Evolutionary conservation across 2,888 invertebrate species (phyloP).

Genomic region (Eulithis testata): DNA sequence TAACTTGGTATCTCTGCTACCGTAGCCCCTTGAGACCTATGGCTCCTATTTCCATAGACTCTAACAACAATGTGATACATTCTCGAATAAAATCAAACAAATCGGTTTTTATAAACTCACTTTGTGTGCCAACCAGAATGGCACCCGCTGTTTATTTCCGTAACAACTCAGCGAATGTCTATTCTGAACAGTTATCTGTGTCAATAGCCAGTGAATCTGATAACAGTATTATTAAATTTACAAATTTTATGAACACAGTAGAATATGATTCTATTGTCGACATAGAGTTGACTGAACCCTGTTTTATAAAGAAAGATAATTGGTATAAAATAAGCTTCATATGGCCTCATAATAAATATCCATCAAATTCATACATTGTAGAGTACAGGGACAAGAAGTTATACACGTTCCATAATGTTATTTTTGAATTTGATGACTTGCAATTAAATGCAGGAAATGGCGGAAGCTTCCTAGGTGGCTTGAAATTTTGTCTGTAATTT

Average conservation of each 20-base stretch:
- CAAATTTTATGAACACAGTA: constrained; percentile 68
- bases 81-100: constrained; percentile 72
- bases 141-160: constrained; percentile 68
- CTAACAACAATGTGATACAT: constrained; percentile 62
- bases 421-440: constrained; percentile 76
- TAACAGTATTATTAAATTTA: constrained; percentile 63
- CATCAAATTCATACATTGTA: constrained; percentile 69
- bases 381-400: constrained; percentile 64
- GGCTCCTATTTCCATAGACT: constrained; percentile 70
- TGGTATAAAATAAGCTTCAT: constrained; percentile 76
- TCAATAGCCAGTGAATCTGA: constrained; percentile 66
- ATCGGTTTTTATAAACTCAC: constrained; percentile 74
- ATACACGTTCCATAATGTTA: constrained; percentile 64
- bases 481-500: constrained; percentile 74
- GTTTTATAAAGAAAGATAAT: constrained; percentile 71
- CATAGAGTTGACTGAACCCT: constrained; percentile 71
- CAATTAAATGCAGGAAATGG: constrained; percentile 54
- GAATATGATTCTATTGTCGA: constrained; percentile 75
- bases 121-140: constrained; percentile 76
- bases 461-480: constrained; percentile 74
- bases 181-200: constrained; percentile 73
- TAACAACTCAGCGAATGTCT: constrained; percentile 61
- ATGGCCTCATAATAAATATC: constrained; percentile 67
- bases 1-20: constrained; percentile 73
- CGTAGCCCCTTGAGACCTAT: constrained; percentile 70